Conservation (phyloP, 2,888 invertebrate genomes). For the Oeneis ivallda region DNA sequence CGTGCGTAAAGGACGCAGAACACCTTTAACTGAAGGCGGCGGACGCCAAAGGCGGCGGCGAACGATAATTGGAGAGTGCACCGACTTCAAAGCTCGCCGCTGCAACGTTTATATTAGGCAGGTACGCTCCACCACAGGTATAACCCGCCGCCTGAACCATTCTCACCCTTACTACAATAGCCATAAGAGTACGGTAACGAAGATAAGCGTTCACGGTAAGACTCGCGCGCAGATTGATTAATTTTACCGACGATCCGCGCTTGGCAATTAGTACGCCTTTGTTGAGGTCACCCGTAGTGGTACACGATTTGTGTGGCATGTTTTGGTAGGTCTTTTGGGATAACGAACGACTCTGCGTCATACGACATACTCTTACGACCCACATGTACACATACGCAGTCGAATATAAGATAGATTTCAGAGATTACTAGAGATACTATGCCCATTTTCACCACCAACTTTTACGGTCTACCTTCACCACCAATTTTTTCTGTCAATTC, state of each 20-base stretch:
- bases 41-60: constrained; percentile 78
- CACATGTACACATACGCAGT: too few relatives aligned
- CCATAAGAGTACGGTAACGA: constrained; percentile 17
- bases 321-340: constrained; percentile 36
- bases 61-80: constrained; percentile 78
- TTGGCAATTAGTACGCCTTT: constrained; percentile 75
- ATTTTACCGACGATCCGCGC: constrained; percentile 70
- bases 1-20: constrained; percentile 51
- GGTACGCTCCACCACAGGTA: constrained; percentile 50
- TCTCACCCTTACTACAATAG: background rate
- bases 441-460: too few relatives aligned
- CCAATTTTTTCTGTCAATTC: too few relatives aligned
- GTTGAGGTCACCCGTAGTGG: constrained; percentile 52
- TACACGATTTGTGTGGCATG: constrained; percentile 42
- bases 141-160: background rate
- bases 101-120: constrained; percentile 79
- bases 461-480: too few relatives aligned
- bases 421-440: background rate
- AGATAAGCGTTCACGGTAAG: constrained; percentile 17
- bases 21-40: constrained; percentile 63
- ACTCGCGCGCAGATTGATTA: constrained; percentile 68
- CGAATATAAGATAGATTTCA: too few relatives aligned
- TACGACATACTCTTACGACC: too few relatives aligned
- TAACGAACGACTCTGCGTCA: background rate
- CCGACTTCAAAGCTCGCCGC: constrained; percentile 73